Percentiles rank a stretch among this genome's conserved stretches.
Evolutionary conservation across 1,140 invertebrate species (phyloP).

Genomic region (Ceratina japonica): DNA sequence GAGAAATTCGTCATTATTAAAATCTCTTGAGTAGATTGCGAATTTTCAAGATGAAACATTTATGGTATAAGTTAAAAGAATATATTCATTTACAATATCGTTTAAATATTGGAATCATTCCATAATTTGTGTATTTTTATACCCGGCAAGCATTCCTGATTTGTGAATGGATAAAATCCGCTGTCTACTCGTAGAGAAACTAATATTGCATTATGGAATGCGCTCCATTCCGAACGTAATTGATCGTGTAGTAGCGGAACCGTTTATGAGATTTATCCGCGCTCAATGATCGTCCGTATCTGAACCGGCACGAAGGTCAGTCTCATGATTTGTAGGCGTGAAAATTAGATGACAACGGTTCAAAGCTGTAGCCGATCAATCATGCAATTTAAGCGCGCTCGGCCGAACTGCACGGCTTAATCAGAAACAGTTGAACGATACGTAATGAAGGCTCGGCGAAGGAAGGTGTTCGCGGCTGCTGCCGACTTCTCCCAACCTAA

Average conservation of each 20-base stretch:
- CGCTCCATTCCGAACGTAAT: background rate
- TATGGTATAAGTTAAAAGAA: too few relatives aligned
- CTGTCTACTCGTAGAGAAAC: background rate
- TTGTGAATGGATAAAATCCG: too few relatives aligned
- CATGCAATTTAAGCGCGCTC: conserved; percentile 24
- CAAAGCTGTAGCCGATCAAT: conserved; percentile 28
- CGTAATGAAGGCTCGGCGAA: conserved; percentile 21
- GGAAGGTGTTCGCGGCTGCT: conserved; percentile 18
- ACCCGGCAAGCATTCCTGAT: too few relatives aligned
- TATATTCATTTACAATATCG: too few relatives aligned
- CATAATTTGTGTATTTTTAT: too few relatives aligned
- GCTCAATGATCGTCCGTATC: background rate
- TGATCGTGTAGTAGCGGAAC: background rate
- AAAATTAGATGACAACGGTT: conserved; percentile 35
- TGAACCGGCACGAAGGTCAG: conserved; percentile 19
- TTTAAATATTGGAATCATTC: too few relatives aligned
- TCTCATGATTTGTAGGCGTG: conserved; percentile 25
- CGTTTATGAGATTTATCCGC: background rate
- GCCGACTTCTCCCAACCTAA: conserved; percentile 40
- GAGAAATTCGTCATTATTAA: too few relatives aligned
- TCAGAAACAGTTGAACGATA: background rate
- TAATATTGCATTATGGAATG: background rate
- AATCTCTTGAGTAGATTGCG: too few relatives aligned
- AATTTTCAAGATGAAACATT: too few relatives aligned
- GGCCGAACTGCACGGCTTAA: conserved; percentile 21